phyloP scores from a whole-genome alignment of 2,113 vertebrate genomes.

The Hippocampus barbouri region DNA sequence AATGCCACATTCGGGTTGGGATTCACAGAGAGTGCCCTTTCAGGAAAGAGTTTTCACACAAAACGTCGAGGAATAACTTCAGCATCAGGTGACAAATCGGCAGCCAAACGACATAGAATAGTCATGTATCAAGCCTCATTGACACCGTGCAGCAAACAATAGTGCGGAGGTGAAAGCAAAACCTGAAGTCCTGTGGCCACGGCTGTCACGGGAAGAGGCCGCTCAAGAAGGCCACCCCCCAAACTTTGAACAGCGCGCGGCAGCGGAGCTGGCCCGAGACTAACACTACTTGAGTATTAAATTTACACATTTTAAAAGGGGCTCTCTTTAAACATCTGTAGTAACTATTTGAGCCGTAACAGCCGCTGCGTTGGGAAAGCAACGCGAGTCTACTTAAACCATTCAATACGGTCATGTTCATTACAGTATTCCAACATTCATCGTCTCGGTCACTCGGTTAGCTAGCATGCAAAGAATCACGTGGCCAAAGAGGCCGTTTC shows the following conservation, averaged over 20 bases:
- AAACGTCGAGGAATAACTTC: not conserved
- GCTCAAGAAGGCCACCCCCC: conserved; percentile 36
- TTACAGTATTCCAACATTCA: no score
- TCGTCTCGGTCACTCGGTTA: not conserved
- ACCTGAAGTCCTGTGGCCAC: conserved; percentile 61
- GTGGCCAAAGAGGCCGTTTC: not conserved
- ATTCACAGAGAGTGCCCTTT: not conserved
- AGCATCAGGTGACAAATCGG: no score
- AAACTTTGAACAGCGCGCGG: not conserved
- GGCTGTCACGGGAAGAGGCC: conserved; percentile 24
- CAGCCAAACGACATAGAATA: not conserved
- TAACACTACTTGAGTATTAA: no score
- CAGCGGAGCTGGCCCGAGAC: not conserved
- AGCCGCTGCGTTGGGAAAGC: not conserved
- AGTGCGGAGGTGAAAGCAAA: conserved; percentile 67
- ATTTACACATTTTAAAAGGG: no score
- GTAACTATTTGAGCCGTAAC: not conserved
- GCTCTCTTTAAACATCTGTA: no score
- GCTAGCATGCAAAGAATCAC: not conserved
- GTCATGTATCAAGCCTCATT: conserved; percentile 69
- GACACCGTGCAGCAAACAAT: conserved; percentile 52
- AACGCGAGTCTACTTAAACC: not conserved
- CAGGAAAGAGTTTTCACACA: not conserved
- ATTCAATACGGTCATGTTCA: no score
- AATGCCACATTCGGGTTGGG: not conserved